Percentiles rank a stretch among this genome's conserved stretches.
Evolutionary conservation across 1,140 invertebrate genomes (phyloP).

Genomic region (Drosophila bipectinata): DNA sequence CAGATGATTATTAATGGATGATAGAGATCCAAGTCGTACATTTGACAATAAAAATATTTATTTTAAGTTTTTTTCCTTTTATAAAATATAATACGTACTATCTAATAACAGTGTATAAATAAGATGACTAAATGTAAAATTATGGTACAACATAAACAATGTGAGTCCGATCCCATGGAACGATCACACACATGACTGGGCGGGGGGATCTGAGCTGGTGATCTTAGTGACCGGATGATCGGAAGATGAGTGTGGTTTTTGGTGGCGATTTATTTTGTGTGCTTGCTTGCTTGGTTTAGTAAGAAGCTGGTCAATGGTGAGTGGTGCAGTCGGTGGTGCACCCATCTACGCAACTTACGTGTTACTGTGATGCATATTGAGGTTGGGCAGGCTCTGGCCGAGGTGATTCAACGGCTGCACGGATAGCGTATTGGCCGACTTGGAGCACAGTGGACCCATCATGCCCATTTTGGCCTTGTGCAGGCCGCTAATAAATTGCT

Average conservation of each 20-base stretch:
- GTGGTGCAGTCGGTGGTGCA: slow-evolving; percentile 39
- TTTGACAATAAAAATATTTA: slow-evolving; percentile 47
- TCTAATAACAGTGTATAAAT: slow-evolving; percentile 49
- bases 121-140: slow-evolving; percentile 43
- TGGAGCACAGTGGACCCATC: slow-evolving; percentile 82
- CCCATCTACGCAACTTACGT: slow-evolving; percentile 72
- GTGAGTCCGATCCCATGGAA: slow-evolving; percentile 31
- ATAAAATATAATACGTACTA: slow-evolving; percentile 38
- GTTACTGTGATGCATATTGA: slow-evolving; percentile 84
- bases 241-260: slow-evolving; percentile 25
- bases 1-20: slow-evolving; percentile 19
- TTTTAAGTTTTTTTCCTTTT: slow-evolving; percentile 21
- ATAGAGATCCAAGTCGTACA: slow-evolving; percentile 15
- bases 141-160: slow-evolving; percentile 48
- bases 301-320: slow-evolving; percentile 56
- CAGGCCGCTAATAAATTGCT: slow-evolving; percentile 66
- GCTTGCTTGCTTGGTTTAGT: slow-evolving; percentile 60
- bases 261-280: slow-evolving; percentile 21
- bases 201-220: slow-evolving; percentile 32
- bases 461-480: slow-evolving; percentile 79
- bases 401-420: slow-evolving; percentile 89
- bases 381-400: slow-evolving; percentile 90
- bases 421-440: slow-evolving; percentile 88
- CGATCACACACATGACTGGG: slow-evolving; percentile 18
- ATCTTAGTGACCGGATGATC: slow-evolving; percentile 21